Evolutionary conservation across 2,797 vertebrate species (phyloP), one percentile per base, ranked within the genome.

Genomic region (Sebastiscus albofasciatus): DNA sequence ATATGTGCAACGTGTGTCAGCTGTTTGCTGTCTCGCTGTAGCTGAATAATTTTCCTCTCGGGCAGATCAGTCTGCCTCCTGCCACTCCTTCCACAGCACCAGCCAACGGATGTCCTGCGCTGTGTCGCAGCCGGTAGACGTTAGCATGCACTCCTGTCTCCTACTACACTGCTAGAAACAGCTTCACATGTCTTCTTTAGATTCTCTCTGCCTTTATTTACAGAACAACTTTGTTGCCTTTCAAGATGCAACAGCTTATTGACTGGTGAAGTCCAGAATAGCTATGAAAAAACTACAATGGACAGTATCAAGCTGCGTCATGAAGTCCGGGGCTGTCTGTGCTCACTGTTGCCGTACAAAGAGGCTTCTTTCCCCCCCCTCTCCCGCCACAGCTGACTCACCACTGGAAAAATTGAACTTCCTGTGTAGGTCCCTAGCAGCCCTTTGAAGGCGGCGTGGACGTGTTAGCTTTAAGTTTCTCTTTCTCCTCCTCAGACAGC

Each of bases 341-440:
- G 42, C 65, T 80, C 3, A 46, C 67, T 69, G 73, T 73, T 46
- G 67, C 54, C 8, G 31, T 82, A 80, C 73, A 87, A 71, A 86
- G 74, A 79, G 55, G 18, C 52, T 58, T 69, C 29, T 78, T 82
- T 76, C 6, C 46, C 46, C 46, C 49, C 68, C 6, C 18, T 36
- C 62, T 65, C 39, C 73, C 20, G 66, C 84, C 77, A 64, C 75
- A 82, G 84, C 86, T 93, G 92, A 93, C 80, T 91, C 91, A 90
- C 73, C 36, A 59, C 82, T 95, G 93, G 93, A 93, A 94, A 92
- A 93, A 90, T 27, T 60, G n/a, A 88, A 90, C 87, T 93, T 93
- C 89, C 88, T 90, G 79, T 80, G 58, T 74, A 31, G 71, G 67
- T 84, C 76, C 62, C 64, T 72, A 79, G 74, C 82, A 42, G 73